These are phyloP conservation scores for Drosophila sturtevanti DNA, from an alignment of 1,140 invertebrate species.

Conservation along the genomic window DNA sequence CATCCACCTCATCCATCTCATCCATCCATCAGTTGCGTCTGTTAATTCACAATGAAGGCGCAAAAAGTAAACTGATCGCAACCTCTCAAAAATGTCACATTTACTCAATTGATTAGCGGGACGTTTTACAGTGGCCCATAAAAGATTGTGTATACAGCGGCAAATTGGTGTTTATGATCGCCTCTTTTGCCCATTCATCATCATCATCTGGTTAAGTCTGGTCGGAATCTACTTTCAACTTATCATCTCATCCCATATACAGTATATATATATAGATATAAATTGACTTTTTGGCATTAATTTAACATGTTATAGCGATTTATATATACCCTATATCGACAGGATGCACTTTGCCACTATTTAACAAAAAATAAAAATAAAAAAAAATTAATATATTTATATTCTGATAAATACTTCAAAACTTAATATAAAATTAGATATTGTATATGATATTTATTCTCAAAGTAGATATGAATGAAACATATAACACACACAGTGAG, in stretches of 20 bases:
- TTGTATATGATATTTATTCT: too few species aligned
- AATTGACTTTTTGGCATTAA: constrained; percentile 2
- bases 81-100: constrained; percentile 44
- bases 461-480: too few species aligned
- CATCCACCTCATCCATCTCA: too few species aligned
- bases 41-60: constrained; percentile 17
- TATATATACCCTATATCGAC: background rate
- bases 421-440: too few species aligned
- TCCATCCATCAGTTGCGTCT: background rate
- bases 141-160: constrained; percentile 36
- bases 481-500: too few species aligned
- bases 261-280: background rate
- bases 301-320: background rate
- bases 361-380: too few species aligned
- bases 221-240: constrained; percentile 5
- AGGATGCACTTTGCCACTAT: too few species aligned
- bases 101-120: constrained; percentile 43
- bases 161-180: constrained; percentile 45
- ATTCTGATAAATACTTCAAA: too few species aligned
- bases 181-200: background rate
- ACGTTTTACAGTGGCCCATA: constrained; percentile 45
- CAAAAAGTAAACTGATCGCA: constrained; percentile 22
- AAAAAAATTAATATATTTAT: background rate
- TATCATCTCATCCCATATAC: background rate
- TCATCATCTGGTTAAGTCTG: constrained; percentile 35